Evolutionary conservation across 2,113 vertebrate species (phyloP).

Genomic region (Antechinus flavipes): DNA sequence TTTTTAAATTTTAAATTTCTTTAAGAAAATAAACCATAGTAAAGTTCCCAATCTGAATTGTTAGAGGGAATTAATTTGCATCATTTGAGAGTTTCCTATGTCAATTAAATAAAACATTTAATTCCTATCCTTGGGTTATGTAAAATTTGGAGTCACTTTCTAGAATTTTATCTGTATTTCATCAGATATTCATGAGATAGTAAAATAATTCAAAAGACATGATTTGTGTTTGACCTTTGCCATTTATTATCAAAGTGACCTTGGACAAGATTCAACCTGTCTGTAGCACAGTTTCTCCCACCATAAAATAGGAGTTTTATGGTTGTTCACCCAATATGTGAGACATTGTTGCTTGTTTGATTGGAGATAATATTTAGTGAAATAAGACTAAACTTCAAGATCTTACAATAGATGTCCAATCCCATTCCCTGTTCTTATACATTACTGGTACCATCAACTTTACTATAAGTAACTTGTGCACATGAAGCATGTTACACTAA

Average conservation of each 20-base stretch:
- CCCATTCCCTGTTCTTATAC: background rate
- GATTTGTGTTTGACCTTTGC: background rate
- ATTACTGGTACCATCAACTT: background rate
- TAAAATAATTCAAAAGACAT: background rate
- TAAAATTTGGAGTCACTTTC: background rate
- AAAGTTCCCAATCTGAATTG: background rate
- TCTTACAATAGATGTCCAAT: background rate
- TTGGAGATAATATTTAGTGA: background rate
- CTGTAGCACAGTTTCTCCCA: background rate
- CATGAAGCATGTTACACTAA: background rate
- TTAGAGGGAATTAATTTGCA: background rate
- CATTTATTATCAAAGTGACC: background rate
- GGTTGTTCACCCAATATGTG: too few relatives aligned
- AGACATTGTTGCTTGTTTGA: background rate
- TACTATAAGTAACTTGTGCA: background rate
- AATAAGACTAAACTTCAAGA: background rate
- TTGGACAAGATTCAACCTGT: background rate
- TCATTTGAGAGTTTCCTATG: background rate
- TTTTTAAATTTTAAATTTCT: background rate
- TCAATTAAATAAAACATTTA: background rate
- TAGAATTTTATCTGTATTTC: background rate
- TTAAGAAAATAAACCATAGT: background rate
- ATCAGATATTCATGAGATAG: background rate
- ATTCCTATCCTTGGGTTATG: background rate
- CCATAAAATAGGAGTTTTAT: too few relatives aligned